Conservation (phyloP, 2,797 vertebrate species). For the Hapalemur alaotrensis region DNA sequence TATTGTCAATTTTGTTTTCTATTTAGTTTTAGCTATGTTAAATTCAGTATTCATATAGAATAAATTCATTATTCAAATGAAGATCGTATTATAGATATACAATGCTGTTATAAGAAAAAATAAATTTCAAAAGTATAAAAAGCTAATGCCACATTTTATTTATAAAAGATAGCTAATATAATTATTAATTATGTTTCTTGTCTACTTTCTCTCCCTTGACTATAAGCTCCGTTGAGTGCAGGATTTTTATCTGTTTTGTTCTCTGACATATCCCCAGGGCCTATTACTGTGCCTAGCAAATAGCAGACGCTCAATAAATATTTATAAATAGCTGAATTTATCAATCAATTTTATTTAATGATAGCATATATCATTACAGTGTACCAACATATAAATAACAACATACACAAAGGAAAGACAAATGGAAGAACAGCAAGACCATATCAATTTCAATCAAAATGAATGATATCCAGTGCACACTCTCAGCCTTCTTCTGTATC, state of each 20-base stretch:
- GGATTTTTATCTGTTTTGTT: slow-evolving; percentile 14
- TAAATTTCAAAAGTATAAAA: slow-evolving; percentile 61
- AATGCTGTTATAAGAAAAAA: slow-evolving; percentile 20
- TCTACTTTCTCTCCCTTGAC: slow-evolving; percentile 19
- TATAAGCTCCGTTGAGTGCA: background rate
- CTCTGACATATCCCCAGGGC: background rate
- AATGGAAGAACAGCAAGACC: slow-evolving; percentile 64
- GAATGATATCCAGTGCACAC: slow-evolving; percentile 55
- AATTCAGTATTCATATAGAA: background rate
- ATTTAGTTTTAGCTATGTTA: background rate
- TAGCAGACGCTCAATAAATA: slow-evolving; percentile 73
- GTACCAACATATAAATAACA: slow-evolving; percentile 77
- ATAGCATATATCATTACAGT: slow-evolving; percentile 73
- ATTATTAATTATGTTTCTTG: background rate
- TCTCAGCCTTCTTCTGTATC: slow-evolving; percentile 35
- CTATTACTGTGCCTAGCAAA: slow-evolving; percentile 16
- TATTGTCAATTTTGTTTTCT: background rate
- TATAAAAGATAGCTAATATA: slow-evolving; percentile 47
- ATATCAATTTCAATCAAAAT: slow-evolving; percentile 69
- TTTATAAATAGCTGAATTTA: slow-evolving; percentile 74
- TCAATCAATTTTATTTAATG: slow-evolving; percentile 78
- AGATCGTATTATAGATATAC: background rate
- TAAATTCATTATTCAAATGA: slow-evolving; percentile 26
- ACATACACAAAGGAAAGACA: slow-evolving; percentile 69
- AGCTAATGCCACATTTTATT: slow-evolving; percentile 40